A percentile compares a stretch with the other conserved stretches of the same genome.
Conservation (phyloP, 2,113 vertebrate species). For the Oxyruncus cristatus region DNA sequence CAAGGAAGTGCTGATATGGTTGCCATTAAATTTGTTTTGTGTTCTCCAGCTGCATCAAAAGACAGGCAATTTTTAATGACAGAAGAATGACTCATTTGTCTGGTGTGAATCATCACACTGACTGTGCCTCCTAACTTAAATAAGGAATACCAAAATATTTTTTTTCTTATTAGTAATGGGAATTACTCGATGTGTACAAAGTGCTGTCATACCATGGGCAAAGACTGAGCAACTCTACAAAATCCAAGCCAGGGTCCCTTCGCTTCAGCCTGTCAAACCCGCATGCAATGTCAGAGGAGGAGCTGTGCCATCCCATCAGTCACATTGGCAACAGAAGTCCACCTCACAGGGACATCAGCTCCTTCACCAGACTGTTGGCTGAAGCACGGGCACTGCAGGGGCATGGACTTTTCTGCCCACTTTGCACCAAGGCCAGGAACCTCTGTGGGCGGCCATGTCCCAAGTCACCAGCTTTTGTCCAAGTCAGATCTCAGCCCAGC, state of each 20-base stretch:
- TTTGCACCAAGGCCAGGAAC: not conserved
- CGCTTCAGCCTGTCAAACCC: not conserved
- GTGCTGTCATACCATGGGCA: not conserved
- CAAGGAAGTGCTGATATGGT: not conserved
- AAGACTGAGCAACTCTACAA: not conserved
- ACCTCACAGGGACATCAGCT: not conserved
- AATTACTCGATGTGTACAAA: not conserved
- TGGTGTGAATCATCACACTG: not conserved
- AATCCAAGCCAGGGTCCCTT: not conserved
- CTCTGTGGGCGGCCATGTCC: not conserved
- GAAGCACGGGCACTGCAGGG: not conserved
- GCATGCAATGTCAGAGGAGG: not conserved
- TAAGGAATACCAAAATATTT: not conserved
- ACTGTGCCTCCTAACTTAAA: not conserved
- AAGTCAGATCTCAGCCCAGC: accelerated
- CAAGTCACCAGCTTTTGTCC: not conserved
- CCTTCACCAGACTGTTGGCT: not conserved
- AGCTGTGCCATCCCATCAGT: not conserved
- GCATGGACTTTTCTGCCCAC: not conserved
- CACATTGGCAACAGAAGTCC: not conserved
- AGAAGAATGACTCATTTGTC: not conserved
- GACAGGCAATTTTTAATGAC: not conserved
- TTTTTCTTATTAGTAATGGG: not conserved
- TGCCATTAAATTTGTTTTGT: not conserved
- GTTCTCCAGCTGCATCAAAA: not conserved